phyloP scores from a whole-genome alignment of 2,113 vertebrate genomes.

The Charina bottae region DNA sequence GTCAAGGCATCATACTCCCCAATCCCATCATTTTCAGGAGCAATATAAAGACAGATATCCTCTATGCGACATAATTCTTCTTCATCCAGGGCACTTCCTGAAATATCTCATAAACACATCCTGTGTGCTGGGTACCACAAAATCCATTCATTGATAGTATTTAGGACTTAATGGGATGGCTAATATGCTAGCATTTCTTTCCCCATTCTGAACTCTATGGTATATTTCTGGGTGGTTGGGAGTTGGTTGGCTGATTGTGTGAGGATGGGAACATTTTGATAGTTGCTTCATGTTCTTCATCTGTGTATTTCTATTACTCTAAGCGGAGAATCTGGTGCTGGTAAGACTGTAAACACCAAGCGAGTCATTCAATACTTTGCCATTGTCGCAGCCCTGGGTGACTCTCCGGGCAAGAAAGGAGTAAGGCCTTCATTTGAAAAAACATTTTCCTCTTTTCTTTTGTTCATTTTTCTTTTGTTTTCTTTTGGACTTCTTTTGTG shows the following conservation, averaged over 20 bases:
- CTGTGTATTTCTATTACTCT: constrained; percentile 81
- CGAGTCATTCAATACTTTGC: constrained; percentile 98
- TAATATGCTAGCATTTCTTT: background rate
- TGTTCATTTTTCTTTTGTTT: background rate
- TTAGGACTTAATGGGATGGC: background rate
- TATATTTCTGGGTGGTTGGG: background rate
- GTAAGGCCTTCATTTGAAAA: constrained; percentile 74
- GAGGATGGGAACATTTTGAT: constrained; percentile 39
- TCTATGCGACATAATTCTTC: background rate
- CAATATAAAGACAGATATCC: background rate
- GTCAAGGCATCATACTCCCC: background rate
- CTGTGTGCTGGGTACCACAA: background rate
- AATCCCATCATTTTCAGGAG: background rate
- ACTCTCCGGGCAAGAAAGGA: constrained; percentile 85
- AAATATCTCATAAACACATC: background rate
- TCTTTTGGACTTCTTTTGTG: constrained; percentile 43
- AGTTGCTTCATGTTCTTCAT: constrained; percentile 72
- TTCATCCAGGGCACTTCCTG: background rate
- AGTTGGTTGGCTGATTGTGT: background rate
- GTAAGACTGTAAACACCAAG: constrained; percentile 99
- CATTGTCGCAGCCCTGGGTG: constrained; percentile 94
- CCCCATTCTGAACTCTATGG: background rate
- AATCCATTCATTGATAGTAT: background rate
- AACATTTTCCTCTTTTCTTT: constrained; percentile 52
- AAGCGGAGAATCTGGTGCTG: constrained; percentile 98